Percentiles rank a stretch among this genome's conserved stretches.
These are phyloP conservation scores for Hemicordylus capensis DNA, from an alignment of 2,113 vertebrate species.

Conservation along the genomic window DNA sequence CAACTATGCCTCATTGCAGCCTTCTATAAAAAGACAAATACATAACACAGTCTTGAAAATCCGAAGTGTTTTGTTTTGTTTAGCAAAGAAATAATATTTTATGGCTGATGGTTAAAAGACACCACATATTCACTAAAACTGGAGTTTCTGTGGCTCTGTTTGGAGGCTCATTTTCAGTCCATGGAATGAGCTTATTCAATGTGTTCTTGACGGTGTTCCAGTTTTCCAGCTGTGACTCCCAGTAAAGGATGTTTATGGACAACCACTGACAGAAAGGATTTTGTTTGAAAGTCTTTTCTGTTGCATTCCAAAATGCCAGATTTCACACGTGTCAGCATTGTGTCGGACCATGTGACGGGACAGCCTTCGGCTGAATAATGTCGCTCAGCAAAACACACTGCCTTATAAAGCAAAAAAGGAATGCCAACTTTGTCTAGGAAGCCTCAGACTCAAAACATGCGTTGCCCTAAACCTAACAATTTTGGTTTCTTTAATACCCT, in stretches of 20 bases:
- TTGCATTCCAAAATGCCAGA: conserved; percentile 31
- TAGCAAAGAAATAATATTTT: conserved; percentile 55
- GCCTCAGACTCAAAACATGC: background rate
- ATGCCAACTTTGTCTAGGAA: conserved; percentile 15
- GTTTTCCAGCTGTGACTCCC: conserved; percentile 45
- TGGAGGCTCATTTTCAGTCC: conserved; percentile 48
- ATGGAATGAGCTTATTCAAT: conserved; percentile 13
- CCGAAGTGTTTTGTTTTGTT: conserved; percentile 40
- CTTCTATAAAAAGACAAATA: conserved; percentile 57
- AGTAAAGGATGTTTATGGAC: conserved; percentile 45
- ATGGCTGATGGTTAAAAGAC: conserved; percentile 53
- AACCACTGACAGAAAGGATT: conserved; percentile 32
- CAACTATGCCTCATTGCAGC: conserved; percentile 63
- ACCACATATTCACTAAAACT: conserved; percentile 42
- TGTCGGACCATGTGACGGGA: conserved; percentile 14
- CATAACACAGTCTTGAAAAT: conserved; percentile 40
- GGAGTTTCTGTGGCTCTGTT: conserved; percentile 30
- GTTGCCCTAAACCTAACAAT: conserved; percentile 20
- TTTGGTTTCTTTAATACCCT: conserved; percentile 17
- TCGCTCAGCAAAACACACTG: conserved; percentile 32
- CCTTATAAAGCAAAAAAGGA: conserved; percentile 41
- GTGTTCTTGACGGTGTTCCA: conserved; percentile 36
- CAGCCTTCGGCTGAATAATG: conserved; percentile 10
- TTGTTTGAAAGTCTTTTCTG: conserved; percentile 44
- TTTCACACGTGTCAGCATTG: conserved; percentile 9